Base-by-base conservation (phyloP, 2,113 vertebrate species). In the Zapornia atra region DNA sequence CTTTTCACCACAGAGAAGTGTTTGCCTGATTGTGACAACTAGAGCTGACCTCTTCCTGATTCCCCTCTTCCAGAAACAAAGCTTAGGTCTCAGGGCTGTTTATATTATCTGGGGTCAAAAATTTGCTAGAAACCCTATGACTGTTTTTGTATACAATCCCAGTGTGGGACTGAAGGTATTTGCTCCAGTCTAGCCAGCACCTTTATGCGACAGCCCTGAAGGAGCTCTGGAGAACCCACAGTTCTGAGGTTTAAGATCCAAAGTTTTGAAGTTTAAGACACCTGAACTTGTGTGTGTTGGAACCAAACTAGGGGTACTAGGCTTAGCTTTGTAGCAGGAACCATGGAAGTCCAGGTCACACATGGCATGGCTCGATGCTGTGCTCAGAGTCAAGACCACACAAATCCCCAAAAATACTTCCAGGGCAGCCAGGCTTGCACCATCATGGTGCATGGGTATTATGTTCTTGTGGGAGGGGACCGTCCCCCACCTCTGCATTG, bases 331-430 rank as follows among this genome's bases (percentile, higher is more conserved):
- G 50, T n/a, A 76, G 25, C 29, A 82, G 42, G 17, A 46, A 71
- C 76, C 2, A 1, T 54, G 36, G 19, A 53, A 65, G 28, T 28
- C 21, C 21, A 48, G 17, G n/a, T 59, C 29, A 57, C 24, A 40
- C 4, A 1, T 33, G 29, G 20, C 2, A 1, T 17, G 22, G 6
- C 24, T 59, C 0, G 5, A 15, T 57, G 15, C 42, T 69, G 21
- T 59, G 20, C 29, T 81, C 29, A 22, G 22, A 66, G 36, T 53
- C 25, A 76, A 81, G 26, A 60, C 13, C 31, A 65, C 56, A 59
- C 7, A 46, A 38, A 76, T 13, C 38, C 26, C 38, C 71, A 5
- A 56, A 84, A 80, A 53, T 13, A 61, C 9, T 9, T 48, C 19
- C 51, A 65, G 15, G 40, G 26, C 59, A 84, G 19, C 40, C 64